Conservation (phyloP, 2,113 vertebrate species). For the Rhea americana region DNA sequence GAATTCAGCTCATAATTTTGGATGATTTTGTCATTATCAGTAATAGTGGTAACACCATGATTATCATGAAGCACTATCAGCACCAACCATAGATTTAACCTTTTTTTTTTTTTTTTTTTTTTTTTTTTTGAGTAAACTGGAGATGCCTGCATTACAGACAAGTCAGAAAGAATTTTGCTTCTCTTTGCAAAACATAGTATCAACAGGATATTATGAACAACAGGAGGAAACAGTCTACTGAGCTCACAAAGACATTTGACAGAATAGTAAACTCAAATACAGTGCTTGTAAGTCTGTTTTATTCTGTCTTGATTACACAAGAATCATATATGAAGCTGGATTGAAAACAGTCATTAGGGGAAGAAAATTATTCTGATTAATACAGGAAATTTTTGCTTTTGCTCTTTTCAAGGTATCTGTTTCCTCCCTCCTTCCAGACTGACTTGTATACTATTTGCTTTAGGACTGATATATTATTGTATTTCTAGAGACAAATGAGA, state of each 20-base stretch:
- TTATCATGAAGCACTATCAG: background rate
- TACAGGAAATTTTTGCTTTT: background rate
- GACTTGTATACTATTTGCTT: background rate
- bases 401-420: background rate
- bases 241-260: background rate
- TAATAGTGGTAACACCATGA: background rate
- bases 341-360: background rate
- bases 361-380: background rate
- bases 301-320: background rate
- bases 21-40: background rate
- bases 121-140: background rate
- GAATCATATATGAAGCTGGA: background rate
- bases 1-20: background rate
- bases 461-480: background rate
- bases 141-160: background rate
- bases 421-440: background rate
- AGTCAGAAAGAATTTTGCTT: background rate
- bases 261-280: background rate
- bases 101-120: background rate
- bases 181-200: background rate
- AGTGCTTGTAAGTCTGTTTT: background rate
- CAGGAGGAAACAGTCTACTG: conserved; percentile 6
- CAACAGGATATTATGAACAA: conserved; percentile 24
- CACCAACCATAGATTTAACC: background rate
- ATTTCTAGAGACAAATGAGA: background rate